Evolutionary conservation across 2,113 vertebrate genomes (phyloP).

Genomic region (Xyrauchen texanus): DNA sequence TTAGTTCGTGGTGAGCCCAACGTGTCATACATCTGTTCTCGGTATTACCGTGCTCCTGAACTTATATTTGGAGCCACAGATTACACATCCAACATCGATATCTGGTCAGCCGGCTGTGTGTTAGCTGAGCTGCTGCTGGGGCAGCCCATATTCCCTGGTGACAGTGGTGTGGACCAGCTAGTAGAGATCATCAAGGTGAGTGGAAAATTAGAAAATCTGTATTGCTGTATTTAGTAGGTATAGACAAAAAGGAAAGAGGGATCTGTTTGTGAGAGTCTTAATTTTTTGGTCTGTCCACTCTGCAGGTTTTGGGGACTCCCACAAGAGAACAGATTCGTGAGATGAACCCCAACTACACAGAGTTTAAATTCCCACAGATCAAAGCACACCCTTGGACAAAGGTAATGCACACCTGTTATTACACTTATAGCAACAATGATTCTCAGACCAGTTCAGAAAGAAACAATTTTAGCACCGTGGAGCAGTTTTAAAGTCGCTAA

Average conservation of each 20-base stretch:
- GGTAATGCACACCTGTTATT: conserved; percentile 63
- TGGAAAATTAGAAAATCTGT: not conserved
- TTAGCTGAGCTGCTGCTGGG: conserved; percentile 88
- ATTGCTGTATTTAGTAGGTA: not conserved
- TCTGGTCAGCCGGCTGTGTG: conserved; percentile 93
- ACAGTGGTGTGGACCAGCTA: conserved; percentile 92
- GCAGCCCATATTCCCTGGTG: conserved; percentile 91
- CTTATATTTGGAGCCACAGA: conserved; percentile 94
- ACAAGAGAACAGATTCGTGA: conserved; percentile 93
- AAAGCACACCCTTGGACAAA: conserved; percentile 96
- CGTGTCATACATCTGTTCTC: conserved; percentile 94
- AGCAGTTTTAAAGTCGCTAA: too few relatives aligned
- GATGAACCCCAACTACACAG: conserved; percentile 96
- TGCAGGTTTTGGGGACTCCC: conserved; percentile 90
- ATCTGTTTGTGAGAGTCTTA: not conserved
- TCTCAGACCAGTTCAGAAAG: not conserved
- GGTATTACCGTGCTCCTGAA: conserved; percentile 92
- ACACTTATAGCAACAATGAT: not conserved
- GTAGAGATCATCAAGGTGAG: conserved; percentile 93
- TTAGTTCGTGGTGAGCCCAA: conserved; percentile 90
- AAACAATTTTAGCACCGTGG: not conserved
- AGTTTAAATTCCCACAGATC: conserved; percentile 95
- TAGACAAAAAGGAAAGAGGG: not conserved
- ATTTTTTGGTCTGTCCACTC: not conserved
- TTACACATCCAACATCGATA: conserved; percentile 92